Conservation (phyloP, 2,113 vertebrate genomes). For the Spheniscus mendiculus region DNA sequence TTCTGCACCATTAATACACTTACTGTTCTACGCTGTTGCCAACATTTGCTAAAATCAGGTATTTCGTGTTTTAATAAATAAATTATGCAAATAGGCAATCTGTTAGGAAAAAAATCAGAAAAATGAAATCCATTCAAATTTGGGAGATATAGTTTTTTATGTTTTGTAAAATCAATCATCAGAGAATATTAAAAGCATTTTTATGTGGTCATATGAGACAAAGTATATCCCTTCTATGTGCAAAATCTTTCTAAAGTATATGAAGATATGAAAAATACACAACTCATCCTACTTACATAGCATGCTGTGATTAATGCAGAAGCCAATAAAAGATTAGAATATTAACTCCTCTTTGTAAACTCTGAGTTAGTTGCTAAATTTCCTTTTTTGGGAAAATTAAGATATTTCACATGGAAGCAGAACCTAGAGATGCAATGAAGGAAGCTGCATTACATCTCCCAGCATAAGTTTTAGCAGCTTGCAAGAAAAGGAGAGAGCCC, state of each 20-base stretch:
- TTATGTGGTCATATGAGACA: not conserved
- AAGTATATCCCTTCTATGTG: not conserved
- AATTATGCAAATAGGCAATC: not conserved
- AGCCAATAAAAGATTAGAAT: not conserved
- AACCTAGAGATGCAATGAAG: not conserved
- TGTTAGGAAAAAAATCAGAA: not conserved
- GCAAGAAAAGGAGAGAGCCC: not conserved
- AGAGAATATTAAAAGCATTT: not conserved
- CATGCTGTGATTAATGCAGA: not conserved
- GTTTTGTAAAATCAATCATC: not conserved
- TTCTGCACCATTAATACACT: not conserved
- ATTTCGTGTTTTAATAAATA: not conserved
- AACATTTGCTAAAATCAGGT: not conserved
- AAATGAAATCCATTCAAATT: not conserved
- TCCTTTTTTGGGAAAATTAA: not conserved
- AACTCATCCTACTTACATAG: not conserved
- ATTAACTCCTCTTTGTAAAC: not conserved
- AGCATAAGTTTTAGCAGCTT: not conserved
- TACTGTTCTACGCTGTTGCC: not conserved
- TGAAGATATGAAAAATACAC: not conserved
- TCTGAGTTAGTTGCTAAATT: not conserved
- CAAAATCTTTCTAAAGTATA: not conserved
- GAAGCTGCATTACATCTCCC: not conserved
- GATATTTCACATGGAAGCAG: not conserved
- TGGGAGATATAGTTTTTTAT: not conserved